phyloP scores from a whole-genome alignment of 2,888 invertebrate species.

The Acholoe squamosa region DNA sequence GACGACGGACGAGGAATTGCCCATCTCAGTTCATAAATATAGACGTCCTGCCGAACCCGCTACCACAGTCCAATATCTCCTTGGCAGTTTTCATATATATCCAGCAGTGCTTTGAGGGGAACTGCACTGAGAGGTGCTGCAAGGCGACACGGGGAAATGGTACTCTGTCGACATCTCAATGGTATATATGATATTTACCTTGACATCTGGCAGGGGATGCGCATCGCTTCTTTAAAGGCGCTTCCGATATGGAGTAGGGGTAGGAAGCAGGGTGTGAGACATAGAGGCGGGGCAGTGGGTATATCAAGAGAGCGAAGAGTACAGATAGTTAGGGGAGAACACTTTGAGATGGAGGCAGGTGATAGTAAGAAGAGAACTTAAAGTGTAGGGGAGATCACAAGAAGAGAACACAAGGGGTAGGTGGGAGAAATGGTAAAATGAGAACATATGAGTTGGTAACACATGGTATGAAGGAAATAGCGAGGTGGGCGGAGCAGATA shows the following conservation, averaged over 20 bases:
- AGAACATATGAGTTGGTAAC: no score
- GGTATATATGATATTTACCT: slow-evolving; percentile 32
- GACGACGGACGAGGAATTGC: neutral
- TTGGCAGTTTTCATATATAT: slow-evolving; percentile 21
- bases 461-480: no score
- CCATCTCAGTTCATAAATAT: neutral
- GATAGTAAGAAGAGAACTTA: no score
- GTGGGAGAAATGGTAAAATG: no score
- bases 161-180: slow-evolving; percentile 27
- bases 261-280: neutral
- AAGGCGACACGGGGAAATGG: neutral
- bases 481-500: no score
- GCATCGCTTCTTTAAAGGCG: slow-evolving; percentile 14
- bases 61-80: slow-evolving; percentile 20
- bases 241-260: neutral
- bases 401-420: no score
- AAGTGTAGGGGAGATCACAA: no score
- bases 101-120: neutral
- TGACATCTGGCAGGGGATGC: slow-evolving; percentile 3
- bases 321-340: no score
- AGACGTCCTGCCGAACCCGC: neutral
- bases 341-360: no score
- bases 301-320: no score
- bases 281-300: no score
- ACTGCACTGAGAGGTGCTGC: neutral